These are phyloP conservation scores for Morpho helenor DNA, from an alignment of 2,888 invertebrate species.

Conservation along the genomic window DNA sequence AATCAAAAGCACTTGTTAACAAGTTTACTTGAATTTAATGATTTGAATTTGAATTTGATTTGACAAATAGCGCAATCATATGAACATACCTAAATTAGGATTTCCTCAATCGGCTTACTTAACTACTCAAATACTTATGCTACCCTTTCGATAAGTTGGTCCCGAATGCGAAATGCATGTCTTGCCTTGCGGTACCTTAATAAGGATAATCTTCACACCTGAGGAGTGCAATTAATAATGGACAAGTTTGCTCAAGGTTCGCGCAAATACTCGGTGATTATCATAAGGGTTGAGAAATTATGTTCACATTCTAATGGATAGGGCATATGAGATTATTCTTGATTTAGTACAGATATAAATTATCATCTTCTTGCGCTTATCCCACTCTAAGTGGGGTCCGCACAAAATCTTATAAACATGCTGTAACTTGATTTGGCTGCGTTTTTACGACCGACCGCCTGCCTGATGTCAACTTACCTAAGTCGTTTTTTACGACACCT, in stretches of 20 bases:
- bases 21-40: too few relatives aligned
- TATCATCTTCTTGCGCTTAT: too few relatives aligned
- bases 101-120: constrained; percentile 21
- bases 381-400: too few relatives aligned
- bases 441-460: too few relatives aligned
- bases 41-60: constrained; percentile 15
- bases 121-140: constrained; percentile 34
- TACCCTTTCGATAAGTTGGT: constrained; percentile 33
- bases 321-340: constrained; percentile 10
- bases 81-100: constrained; percentile 18
- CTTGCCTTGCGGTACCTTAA: constrained; percentile 62
- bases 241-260: constrained; percentile 46
- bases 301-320: constrained; percentile 22
- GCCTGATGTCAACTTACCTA: too few relatives aligned
- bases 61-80: constrained; percentile 9
- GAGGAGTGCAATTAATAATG: constrained; percentile 77
- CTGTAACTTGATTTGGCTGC: too few relatives aligned
- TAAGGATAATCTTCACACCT: constrained; percentile 73
- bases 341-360: constrained; percentile 1
- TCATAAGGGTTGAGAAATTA: constrained; percentile 34
- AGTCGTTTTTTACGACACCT: too few relatives aligned
- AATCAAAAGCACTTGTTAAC: too few relatives aligned
- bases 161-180: constrained; percentile 50
- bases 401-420: too few relatives aligned
- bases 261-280: constrained; percentile 50